Evolutionary conservation across 2,888 invertebrate genomes (phyloP).

Genomic region (Mystacides longicornis): DNA sequence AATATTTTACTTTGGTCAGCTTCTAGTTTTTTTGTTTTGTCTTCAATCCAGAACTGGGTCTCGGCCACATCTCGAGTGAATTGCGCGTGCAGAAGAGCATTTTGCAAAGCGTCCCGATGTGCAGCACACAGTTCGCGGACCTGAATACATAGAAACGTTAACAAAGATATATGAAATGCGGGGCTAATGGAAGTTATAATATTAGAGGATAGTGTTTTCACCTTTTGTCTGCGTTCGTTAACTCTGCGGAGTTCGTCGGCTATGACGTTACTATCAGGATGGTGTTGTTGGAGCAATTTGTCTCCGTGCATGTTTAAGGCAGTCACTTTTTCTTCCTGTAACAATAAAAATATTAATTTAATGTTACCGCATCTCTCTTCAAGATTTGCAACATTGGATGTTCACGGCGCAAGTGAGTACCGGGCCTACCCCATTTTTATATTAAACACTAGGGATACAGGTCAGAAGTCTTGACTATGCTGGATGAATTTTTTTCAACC

Average conservation of each 20-base stretch:
- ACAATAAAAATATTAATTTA: neutral
- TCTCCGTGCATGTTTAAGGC: constrained; percentile 77
- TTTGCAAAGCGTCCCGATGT: constrained; percentile 63
- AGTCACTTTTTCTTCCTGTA: constrained; percentile 78
- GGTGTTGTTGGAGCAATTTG: constrained; percentile 81
- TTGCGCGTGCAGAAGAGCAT: constrained; percentile 77
- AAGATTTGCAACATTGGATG: too few relatives aligned
- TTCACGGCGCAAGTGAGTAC: too few relatives aligned
- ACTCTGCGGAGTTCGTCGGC: constrained; percentile 69
- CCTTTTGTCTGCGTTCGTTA: constrained; percentile 59
- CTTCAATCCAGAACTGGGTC: constrained; percentile 85
- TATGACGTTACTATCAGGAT: constrained; percentile 81
- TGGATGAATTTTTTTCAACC: too few relatives aligned
- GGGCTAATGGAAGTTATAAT: neutral
- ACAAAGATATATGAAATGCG: neutral
- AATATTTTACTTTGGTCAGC: constrained; percentile 69
- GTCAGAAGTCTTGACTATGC: too few relatives aligned
- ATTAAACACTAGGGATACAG: too few relatives aligned
- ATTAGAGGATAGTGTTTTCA: constrained; percentile 28
- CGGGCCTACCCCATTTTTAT: too few relatives aligned
- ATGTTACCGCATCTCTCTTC: neutral
- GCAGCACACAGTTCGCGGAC: constrained; percentile 60
- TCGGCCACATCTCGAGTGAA: constrained; percentile 89
- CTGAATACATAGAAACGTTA: constrained; percentile 29
- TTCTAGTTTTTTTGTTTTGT: constrained; percentile 81